Conservation (phyloP, 1,140 invertebrate species). For the Bombus superbus region DNA sequence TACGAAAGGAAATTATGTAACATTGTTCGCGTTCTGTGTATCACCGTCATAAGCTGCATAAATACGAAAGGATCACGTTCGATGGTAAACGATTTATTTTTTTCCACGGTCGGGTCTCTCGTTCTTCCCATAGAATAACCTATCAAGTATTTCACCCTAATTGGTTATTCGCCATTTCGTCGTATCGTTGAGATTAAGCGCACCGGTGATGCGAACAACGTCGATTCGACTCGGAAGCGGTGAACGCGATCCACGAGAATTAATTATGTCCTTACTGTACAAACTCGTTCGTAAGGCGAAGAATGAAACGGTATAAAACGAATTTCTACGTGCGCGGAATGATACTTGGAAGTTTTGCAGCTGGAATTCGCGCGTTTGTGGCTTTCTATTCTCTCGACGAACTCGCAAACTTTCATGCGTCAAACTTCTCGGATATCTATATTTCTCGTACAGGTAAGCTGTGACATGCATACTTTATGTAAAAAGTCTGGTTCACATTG, state of each 20-base stretch:
- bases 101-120: background rate
- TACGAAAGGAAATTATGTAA: background rate
- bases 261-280: constrained; percentile 58
- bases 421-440: constrained; percentile 25
- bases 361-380: constrained; percentile 6
- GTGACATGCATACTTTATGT: background rate
- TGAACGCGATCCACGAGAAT: constrained; percentile 44
- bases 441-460: constrained; percentile 12
- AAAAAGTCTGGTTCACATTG: background rate
- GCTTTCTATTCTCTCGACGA: constrained; percentile 8
- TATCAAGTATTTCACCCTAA: constrained; percentile 42
- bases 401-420: constrained; percentile 17
- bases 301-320: constrained; percentile 44
- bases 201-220: background rate
- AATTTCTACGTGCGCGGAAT: constrained; percentile 8
- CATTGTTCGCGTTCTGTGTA: background rate
- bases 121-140: constrained; percentile 15
- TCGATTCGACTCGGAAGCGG: constrained; percentile 42
- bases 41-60: background rate
- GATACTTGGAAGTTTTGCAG: background rate
- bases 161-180: constrained; percentile 52
- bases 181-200: constrained; percentile 34
- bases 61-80: background rate
- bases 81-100: background rate
- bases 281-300: constrained; percentile 42